Base-by-base conservation (phyloP, 2,797 vertebrate genomes). In the Glossophaga mutica region DNA sequence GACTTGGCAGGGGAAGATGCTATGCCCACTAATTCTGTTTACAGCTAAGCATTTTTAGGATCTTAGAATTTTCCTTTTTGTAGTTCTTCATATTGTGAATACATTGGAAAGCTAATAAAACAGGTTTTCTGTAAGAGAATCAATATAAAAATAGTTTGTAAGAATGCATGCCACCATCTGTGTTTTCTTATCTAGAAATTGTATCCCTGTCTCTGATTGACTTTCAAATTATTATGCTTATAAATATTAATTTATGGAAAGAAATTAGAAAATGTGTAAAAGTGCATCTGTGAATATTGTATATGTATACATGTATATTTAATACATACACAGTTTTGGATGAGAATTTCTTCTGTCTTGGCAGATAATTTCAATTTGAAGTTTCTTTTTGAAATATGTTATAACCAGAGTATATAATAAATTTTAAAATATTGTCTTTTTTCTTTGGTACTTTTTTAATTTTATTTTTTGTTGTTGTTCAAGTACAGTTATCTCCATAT, bases 171-270 rank as follows among this genome's bases (percentile, higher is more conserved):
- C 87, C 42, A 73, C 98, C 97, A 98, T 98, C 98, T 98, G 98
- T 97, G 97, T 97, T 96, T 78, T 97, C 95, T 97, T 96, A 94
- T 96, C 95, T 96, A 87, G 85, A 97, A 87, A 92, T 84, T 79
- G 26, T 95, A 91, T 96, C 87, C 42, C 50, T 76, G 37, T 59
- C 71, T 97, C 71, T 95, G 76, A 97, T 90, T 96, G 96, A 95
- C 88, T 98, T 98, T 83, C 76, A 97, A 95, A 97, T 97, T 95
- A 96, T 95, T 98, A 96, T 97, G 92, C 94, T 95, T 97, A 97
- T 98, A 96, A 96, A 97, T 97, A 97, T 98, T 96, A 97, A 97
- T 96, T 79, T 21, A 92, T 92, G 71, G 62, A 74, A 96, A 95
- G n/a, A 95, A 95, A 96, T 94, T 89, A 95, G 71, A 87, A 91